Evolutionary conservation across 2,888 invertebrate species (phyloP), one percentile per base, ranked within the genome.

Genomic region (Kryphioiulus occultus): DNA sequence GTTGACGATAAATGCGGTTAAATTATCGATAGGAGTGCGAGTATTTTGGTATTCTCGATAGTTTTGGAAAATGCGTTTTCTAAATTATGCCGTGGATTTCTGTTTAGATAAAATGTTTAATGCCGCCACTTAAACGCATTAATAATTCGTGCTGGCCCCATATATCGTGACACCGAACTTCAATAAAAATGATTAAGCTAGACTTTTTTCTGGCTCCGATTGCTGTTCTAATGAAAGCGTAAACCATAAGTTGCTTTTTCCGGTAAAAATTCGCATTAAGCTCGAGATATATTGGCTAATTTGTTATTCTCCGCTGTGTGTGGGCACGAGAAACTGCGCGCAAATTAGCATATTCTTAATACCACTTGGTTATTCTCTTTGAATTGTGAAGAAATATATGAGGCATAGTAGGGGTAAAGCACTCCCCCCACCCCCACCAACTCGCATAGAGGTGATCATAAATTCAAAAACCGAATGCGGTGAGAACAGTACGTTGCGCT

Each of bases 301-400:
- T 53, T 53, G 53, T 59, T 59, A 59, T 59, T 59, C 59, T 59
- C 59, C 22, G 59, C 59, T 22, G 22, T 59, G 17, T 59, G 59
- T 22, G 59, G 59, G 59, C 59, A 5, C 59, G 59, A n/a, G 59
- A 59, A 59, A 59, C 59, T 5, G 59, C 59, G 59, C 59, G 10
- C 59, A 59, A 59, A 59, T 59, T 59, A 59, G 59, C 59, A 59
- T 59, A 59, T 59, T 59, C 22, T 59, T 59, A 59, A 59, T 59
- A 59, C 59, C 10, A 22, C 59, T 59, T 59, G 59, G n/a, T 59
- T 59, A 59, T 59, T 59, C 59, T 59, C 59, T 59, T 59, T 59
- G 59, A 59, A 59, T 59, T 59, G 59, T n/a, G 59, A 22, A 59
- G 59, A 59, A 59, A 59, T 47, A 12, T 47, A 59, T 59, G 59